phyloP scores from a whole-genome alignment of 2,888 invertebrate species.

The Drosophila formosana region DNA sequence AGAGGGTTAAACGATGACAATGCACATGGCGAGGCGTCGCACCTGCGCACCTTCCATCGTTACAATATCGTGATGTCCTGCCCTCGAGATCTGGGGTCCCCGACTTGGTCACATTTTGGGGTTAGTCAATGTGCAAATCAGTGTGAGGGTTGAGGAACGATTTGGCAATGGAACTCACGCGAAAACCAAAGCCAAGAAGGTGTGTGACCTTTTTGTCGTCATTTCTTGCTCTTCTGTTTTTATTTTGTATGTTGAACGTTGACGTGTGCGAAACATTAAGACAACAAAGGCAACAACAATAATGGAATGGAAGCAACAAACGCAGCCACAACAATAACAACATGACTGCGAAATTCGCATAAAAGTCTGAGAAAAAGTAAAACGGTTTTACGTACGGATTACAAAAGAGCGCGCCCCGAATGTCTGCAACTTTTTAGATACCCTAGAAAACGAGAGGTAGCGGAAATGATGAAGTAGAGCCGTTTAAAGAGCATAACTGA shows the following conservation, averaged over 20 bases:
- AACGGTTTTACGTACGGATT: constrained; percentile 69
- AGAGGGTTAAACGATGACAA: constrained; percentile 70
- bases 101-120: constrained; percentile 27
- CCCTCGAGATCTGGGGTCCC: constrained; percentile 21
- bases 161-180: constrained; percentile 46
- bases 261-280: constrained; percentile 73
- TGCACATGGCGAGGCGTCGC: constrained; percentile 40
- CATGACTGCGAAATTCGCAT: constrained; percentile 73
- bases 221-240: constrained; percentile 22
- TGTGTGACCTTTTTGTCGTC: constrained; percentile 73
- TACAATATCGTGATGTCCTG: constrained; percentile 21
- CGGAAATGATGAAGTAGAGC: not conserved
- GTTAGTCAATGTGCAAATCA: constrained; percentile 54
- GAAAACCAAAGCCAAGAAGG: constrained; percentile 54
- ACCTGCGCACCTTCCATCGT: constrained; percentile 44
- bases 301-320: constrained; percentile 4
- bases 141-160: constrained; percentile 46
- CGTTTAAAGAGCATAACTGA: not conserved
- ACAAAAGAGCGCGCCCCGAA: constrained; percentile 49
- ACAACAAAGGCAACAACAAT: constrained; percentile 49
- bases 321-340: constrained; percentile 33
- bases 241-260: constrained; percentile 37
- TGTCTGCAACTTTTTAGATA: constrained; percentile 22
- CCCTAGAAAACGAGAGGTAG: constrained; percentile 10
- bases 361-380: constrained; percentile 69